Evolutionary conservation across 2,113 vertebrate genomes (phyloP).

Genomic region (Etia nguti): DNA sequence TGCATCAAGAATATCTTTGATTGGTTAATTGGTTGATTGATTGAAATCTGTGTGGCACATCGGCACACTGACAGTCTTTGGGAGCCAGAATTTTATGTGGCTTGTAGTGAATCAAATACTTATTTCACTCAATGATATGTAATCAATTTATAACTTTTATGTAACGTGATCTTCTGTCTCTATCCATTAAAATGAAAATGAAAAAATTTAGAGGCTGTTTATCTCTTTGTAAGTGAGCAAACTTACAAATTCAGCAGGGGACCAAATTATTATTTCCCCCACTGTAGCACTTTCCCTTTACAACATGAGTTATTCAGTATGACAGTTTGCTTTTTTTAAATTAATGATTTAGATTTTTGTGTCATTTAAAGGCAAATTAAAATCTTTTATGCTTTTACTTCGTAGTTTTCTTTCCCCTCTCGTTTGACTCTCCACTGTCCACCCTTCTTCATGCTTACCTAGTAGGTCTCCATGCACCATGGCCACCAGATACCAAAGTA

Average conservation of each 20-base stretch:
- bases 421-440: neutral
- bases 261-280: rapidly evolving
- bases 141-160: neutral
- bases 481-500: conserved; percentile 94
- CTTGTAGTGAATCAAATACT: neutral
- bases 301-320: neutral
- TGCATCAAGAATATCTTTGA: neutral
- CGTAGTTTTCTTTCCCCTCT: neutral
- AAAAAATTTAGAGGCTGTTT: too few relatives aligned
- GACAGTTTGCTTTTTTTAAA: rapidly evolving
- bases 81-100: neutral
- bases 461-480: conserved; percentile 87
- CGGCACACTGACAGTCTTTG: neutral
- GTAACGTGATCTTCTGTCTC: neutral
- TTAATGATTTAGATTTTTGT: rapidly evolving
- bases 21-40: neutral
- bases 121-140: neutral
- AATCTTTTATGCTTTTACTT: neutral
- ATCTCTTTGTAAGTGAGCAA: too few relatives aligned
- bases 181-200: neutral
- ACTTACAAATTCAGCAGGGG: too few relatives aligned
- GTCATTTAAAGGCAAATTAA: neutral
- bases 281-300: neutral
- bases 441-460: conserved; percentile 55
- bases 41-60: neutral